phyloP scores from a whole-genome alignment of 2,888 invertebrate genomes.

The Eueremaeus valkanovi region DNA sequence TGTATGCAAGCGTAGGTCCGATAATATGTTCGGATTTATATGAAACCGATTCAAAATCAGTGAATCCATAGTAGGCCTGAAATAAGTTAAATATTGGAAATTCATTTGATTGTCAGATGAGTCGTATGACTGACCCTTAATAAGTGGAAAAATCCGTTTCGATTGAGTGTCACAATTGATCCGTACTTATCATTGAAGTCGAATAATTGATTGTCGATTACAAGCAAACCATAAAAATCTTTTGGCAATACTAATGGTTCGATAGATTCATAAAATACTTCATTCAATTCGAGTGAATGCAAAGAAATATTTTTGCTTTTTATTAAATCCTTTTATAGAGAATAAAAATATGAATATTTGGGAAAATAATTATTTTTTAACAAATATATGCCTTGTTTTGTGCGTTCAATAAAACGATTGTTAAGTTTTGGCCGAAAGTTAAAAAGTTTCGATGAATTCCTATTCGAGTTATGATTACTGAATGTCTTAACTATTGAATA shows the following conservation, averaged over 20 bases:
- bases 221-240: slow-evolving; percentile 29
- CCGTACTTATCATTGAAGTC: neutral
- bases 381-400: slow-evolving; percentile 10
- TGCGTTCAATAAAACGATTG: slow-evolving; percentile 34
- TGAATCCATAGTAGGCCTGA: slow-evolving; percentile 22
- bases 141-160: slow-evolving; percentile 25
- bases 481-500: neutral
- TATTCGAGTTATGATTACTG: neutral
- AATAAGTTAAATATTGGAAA: neutral
- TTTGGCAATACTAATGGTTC: neutral
- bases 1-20: neutral
- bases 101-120: neutral
- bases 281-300: neutral
- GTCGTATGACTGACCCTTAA: slow-evolving; percentile 33
- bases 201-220: slow-evolving; percentile 30
- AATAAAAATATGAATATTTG: neutral
- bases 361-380: neutral
- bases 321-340: neutral
- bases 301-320: neutral
- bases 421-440: neutral
- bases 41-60: slow-evolving; percentile 38
- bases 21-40: neutral
- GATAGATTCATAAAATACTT: slow-evolving; percentile 19
- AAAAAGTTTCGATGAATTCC: slow-evolving; percentile 20
- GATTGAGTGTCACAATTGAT: neutral